Evolutionary conservation across 1,140 invertebrate species (phyloP).

Genomic region (Ylistrum balloti): DNA sequence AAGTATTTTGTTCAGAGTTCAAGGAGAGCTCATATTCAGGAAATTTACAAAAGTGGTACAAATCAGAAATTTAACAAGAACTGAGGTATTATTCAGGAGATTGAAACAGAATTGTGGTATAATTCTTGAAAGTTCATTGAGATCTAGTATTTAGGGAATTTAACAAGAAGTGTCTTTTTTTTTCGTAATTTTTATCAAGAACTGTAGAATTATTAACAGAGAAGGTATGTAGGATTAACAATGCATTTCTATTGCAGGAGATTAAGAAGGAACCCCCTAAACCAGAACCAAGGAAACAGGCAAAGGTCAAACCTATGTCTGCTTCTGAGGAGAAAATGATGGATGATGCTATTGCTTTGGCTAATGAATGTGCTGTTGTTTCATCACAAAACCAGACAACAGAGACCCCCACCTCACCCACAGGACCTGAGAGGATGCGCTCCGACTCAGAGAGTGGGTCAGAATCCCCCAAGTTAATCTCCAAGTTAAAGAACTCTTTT

Average conservation of each 20-base stretch:
- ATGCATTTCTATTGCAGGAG: conserved; percentile 61
- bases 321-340: conserved; percentile 96
- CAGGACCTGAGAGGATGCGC: conserved; percentile 60
- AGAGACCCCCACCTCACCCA: conserved; percentile 61
- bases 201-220: neutral
- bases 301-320: conserved; percentile 93
- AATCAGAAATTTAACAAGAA: too few relatives aligned
- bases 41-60: too few relatives aligned
- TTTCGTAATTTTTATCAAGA: too few relatives aligned
- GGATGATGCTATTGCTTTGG: conserved; percentile 95
- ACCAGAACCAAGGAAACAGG: conserved; percentile 75
- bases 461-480: conserved; percentile 88
- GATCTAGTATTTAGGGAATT: neutral
- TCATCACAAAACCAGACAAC: conserved; percentile 62
- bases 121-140: too few relatives aligned
- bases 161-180: too few relatives aligned
- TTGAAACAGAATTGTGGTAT: too few relatives aligned
- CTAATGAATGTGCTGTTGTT: conserved; percentile 92
- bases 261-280: conserved; percentile 54
- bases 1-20: too few relatives aligned
- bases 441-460: conserved; percentile 78
- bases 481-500: conserved; percentile 90
- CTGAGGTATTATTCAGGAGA: too few relatives aligned
- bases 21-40: too few relatives aligned
- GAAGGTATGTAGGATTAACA: neutral